Conservation (phyloP, 1,140 invertebrate species). For the Camponotus pennsylvanicus region DNA sequence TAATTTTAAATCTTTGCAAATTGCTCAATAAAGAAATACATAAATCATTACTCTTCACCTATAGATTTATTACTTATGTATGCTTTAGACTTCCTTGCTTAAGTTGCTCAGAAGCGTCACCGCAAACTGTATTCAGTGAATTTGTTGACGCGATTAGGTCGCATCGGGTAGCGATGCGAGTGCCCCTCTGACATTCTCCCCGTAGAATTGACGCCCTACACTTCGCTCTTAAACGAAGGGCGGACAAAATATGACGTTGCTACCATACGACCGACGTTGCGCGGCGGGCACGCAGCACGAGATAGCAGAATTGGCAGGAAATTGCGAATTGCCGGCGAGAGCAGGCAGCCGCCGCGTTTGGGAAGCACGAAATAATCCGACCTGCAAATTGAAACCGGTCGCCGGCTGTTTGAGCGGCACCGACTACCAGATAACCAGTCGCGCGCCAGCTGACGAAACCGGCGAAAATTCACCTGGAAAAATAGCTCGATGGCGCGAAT, state of each 20-base stretch:
- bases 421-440: constrained; percentile 69
- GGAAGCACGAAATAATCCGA: constrained; percentile 79
- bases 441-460: constrained; percentile 64
- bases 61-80: not conserved
- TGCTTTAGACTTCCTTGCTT: not conserved
- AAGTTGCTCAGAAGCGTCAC: constrained; percentile 51
- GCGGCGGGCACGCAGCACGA: constrained; percentile 57
- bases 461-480: constrained; percentile 47
- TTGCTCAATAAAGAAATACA: not conserved
- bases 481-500: constrained; percentile 61
- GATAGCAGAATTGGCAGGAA: constrained; percentile 82
- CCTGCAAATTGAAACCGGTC: constrained; percentile 80
- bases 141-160: constrained; percentile 71
- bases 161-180: constrained; percentile 57
- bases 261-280: constrained; percentile 41
- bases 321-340: constrained; percentile 82
- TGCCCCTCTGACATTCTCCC: not conserved
- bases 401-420: constrained; percentile 61
- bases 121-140: constrained; percentile 63
- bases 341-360: constrained; percentile 66
- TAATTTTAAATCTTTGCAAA: not conserved
- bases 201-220: constrained; percentile 39
- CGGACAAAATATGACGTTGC: constrained; percentile 67
- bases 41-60: not conserved
- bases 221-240: constrained; percentile 67